These are phyloP conservation scores for Amphipyra tragopoginis DNA, from an alignment of 2,888 invertebrate genomes.

Conservation along the genomic window DNA sequence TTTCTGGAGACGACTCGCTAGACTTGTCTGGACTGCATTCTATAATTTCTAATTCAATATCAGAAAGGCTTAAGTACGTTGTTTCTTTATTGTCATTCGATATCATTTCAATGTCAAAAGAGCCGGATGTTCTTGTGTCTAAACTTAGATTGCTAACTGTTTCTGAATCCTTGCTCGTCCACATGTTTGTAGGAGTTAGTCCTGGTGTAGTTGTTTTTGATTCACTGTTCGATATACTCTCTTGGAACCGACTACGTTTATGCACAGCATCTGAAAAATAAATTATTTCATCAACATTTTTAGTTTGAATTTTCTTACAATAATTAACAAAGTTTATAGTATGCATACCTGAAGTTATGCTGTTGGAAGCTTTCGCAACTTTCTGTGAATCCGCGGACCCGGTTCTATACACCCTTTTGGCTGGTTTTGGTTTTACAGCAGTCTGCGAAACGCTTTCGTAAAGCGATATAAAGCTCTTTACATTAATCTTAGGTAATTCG, in stretches of 20 bases:
- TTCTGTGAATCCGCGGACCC: conserved; percentile 69
- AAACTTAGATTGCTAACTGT: conserved; percentile 63
- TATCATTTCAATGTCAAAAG: conserved; percentile 65
- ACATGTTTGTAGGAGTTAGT: conserved; percentile 56
- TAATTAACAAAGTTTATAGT: background rate
- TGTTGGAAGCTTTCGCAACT: conserved; percentile 65
- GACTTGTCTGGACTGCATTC: conserved; percentile 73
- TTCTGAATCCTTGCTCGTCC: conserved; percentile 63
- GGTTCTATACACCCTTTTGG: conserved; percentile 63
- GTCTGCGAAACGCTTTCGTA: conserved; percentile 82
- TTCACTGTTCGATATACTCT: conserved; percentile 42
- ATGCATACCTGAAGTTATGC: conserved; percentile 76
- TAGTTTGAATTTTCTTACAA: background rate
- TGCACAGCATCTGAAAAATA: conserved; percentile 70
- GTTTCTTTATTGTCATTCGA: conserved; percentile 70
- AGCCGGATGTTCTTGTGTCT: conserved; percentile 67
- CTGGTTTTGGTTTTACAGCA: conserved; percentile 63
- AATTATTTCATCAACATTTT: background rate
- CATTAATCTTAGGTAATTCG: conserved; percentile 83
- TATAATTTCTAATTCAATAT: conserved; percentile 84
- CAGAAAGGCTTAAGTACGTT: conserved; percentile 79
- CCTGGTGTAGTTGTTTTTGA: conserved; percentile 38
- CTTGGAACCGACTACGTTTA: conserved; percentile 48
- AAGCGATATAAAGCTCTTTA: conserved; percentile 82
- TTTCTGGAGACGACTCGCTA: conserved; percentile 71